phyloP scores from a whole-genome alignment of 2,113 vertebrate species.

The Pachycephala philippinensis region DNA sequence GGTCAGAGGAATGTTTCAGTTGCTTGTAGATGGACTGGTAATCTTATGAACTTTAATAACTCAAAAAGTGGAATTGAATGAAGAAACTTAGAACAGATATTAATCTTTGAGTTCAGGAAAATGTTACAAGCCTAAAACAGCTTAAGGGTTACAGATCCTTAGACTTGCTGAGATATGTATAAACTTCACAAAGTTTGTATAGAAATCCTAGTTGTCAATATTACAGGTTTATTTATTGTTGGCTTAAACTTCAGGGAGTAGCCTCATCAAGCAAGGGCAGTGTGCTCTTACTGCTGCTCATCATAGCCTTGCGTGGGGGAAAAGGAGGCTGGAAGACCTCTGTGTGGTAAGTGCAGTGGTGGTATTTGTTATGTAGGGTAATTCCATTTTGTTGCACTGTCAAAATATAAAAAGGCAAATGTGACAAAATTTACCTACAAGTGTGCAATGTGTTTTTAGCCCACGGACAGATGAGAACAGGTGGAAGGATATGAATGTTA shows the following conservation, averaged over 20 bases:
- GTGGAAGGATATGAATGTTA: not conserved
- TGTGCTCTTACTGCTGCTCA: not conserved
- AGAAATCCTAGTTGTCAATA: not conserved
- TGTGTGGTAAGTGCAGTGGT: not conserved
- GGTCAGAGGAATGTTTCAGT: not conserved
- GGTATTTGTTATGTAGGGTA: not conserved
- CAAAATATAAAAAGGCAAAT: not conserved
- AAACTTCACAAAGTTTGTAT: not conserved
- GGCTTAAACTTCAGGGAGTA: not conserved
- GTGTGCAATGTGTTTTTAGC: not conserved
- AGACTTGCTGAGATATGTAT: not conserved
- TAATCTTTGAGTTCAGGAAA: not conserved
- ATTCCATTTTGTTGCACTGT: not conserved
- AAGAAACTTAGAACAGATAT: not conserved
- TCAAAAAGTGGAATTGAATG: not conserved
- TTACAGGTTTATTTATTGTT: not conserved
- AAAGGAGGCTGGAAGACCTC: not conserved
- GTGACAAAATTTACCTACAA: not conserved
- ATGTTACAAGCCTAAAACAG: not conserved
- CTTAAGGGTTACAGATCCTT: not conserved
- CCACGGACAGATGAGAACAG: not conserved
- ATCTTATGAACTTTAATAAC: not conserved
- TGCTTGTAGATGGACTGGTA: not conserved
- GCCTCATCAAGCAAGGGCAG: accelerated
- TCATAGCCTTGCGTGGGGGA: too few relatives aligned